Percentiles rank a stretch among this genome's conserved stretches.
These are phyloP conservation scores for Odontophorus gujanensis DNA, from an alignment of 2,113 vertebrate genomes.

Conservation along the genomic window DNA sequence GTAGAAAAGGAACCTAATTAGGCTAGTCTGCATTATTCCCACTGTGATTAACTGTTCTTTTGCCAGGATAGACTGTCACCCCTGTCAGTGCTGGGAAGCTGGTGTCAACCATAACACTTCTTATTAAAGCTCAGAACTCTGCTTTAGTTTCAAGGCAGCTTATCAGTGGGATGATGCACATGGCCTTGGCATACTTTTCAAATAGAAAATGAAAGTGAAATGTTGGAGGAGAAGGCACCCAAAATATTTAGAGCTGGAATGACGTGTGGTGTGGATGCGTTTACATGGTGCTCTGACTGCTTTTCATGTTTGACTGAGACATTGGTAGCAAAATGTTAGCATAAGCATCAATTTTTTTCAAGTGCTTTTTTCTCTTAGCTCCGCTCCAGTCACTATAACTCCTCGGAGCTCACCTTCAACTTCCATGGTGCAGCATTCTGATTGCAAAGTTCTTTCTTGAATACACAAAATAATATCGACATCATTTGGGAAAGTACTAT, in stretches of 20 bases:
- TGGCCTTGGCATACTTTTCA: not conserved
- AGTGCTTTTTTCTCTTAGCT: not conserved
- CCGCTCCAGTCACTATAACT: not conserved
- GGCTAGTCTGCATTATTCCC: not conserved
- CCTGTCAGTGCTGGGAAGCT: not conserved
- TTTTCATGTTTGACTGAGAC: not conserved
- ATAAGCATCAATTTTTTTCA: not conserved
- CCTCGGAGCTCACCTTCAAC: not conserved
- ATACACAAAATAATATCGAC: not conserved
- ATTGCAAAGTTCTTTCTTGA: not conserved
- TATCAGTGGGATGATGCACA: not conserved
- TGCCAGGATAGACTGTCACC: not conserved
- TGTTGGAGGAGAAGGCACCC: not conserved
- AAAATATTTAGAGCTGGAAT: not conserved
- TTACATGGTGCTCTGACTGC: not conserved
- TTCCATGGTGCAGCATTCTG: not conserved
- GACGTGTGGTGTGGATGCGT: not conserved
- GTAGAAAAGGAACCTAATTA: not conserved
- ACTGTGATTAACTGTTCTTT: not conserved
- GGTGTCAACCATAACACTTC: not conserved
- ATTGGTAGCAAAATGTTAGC: not conserved
- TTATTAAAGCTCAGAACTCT: not conserved
- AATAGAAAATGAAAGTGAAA: not conserved
- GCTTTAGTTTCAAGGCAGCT: not conserved
- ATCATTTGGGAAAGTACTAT: not conserved